A percentile compares a stretch with the other conserved stretches of the same genome.
These are phyloP conservation scores for Augochlorella aurata DNA, from an alignment of 2,888 invertebrate species.

Conservation along the genomic window DNA sequence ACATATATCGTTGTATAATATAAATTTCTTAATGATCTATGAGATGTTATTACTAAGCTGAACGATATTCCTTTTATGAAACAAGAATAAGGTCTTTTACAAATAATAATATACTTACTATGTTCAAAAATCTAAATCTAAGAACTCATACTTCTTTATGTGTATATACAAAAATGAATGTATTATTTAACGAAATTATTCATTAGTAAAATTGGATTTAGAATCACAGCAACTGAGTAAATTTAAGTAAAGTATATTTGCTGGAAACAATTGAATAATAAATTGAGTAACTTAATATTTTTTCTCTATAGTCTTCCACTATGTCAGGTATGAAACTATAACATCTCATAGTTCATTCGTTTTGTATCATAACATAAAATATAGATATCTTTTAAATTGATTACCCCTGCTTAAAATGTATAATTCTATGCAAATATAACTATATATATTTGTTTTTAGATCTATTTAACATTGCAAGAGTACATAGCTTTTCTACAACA, in stretches of 20 bases:
- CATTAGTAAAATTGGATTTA: slow-evolving; percentile 7
- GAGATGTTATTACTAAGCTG: slow-evolving; percentile 49
- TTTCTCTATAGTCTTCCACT: not conserved
- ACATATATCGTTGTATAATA: slow-evolving; percentile 47
- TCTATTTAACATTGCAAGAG: slow-evolving; percentile 60
- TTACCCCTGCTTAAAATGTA: slow-evolving; percentile 51
- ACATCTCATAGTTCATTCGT: slow-evolving; percentile 51
- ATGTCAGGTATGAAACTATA: slow-evolving; percentile 15
- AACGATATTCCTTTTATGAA: slow-evolving; percentile 28
- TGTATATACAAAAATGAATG: slow-evolving; percentile 7
- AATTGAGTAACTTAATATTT: not conserved
- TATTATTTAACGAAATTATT: not conserved
- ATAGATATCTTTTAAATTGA: slow-evolving; percentile 50
- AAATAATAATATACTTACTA: not conserved
- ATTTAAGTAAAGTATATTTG: slow-evolving; percentile 1
- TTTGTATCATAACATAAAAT: slow-evolving; percentile 43
- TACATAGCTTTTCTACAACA: slow-evolving; percentile 63
- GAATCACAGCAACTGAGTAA: not conserved
- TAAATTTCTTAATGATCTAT: slow-evolving; percentile 39
- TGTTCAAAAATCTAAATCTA: slow-evolving; percentile 2
- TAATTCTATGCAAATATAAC: slow-evolving; percentile 59
- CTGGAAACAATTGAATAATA: not conserved
- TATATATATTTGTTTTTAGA: slow-evolving; percentile 51
- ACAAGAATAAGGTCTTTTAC: not conserved
- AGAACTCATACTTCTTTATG: not conserved